A percentile compares a stretch with the other conserved stretches of the same genome.
Conservation (phyloP, 2,797 vertebrate species). For the Acanthornis magna region DNA sequence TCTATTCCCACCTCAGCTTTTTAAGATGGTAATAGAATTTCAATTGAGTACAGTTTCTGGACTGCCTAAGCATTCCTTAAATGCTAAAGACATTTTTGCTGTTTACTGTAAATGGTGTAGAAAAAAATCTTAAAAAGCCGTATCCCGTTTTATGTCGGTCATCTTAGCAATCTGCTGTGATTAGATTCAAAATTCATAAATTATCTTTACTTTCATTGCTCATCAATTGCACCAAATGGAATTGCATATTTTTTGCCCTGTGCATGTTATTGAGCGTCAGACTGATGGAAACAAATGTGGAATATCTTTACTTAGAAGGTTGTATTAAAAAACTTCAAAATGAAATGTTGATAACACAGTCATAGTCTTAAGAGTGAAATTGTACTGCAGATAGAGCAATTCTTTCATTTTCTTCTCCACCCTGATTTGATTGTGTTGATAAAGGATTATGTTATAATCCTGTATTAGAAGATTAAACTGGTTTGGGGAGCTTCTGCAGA, state of each 20-base stretch:
- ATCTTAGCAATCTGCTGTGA: not conserved
- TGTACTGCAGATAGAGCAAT: not conserved
- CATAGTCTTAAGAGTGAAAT: not conserved
- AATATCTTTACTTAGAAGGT: not conserved
- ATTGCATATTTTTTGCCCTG: not conserved
- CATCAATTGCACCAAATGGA: not conserved
- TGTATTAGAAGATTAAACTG: not conserved
- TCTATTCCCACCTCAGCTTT: not conserved
- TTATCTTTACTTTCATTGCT: not conserved
- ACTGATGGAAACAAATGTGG: not conserved
- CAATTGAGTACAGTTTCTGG: not conserved
- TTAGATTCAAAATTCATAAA: not conserved
- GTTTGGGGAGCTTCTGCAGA: not conserved
- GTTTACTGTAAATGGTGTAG: not conserved
- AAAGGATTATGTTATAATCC: not conserved
- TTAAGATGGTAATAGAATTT: not conserved
- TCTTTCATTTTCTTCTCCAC: not conserved
- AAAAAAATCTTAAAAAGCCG: not conserved
- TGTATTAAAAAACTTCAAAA: not conserved
- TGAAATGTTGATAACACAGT: not conserved
- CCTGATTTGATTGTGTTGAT: not conserved
- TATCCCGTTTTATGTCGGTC: not conserved
- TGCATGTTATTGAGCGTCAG: not conserved
- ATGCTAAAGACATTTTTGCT: not conserved
- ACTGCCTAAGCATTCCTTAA: not conserved